Percentiles rank a stretch among this genome's conserved stretches.
Conservation (phyloP, 2,113 vertebrate genomes). For the Sialia sialis region DNA sequence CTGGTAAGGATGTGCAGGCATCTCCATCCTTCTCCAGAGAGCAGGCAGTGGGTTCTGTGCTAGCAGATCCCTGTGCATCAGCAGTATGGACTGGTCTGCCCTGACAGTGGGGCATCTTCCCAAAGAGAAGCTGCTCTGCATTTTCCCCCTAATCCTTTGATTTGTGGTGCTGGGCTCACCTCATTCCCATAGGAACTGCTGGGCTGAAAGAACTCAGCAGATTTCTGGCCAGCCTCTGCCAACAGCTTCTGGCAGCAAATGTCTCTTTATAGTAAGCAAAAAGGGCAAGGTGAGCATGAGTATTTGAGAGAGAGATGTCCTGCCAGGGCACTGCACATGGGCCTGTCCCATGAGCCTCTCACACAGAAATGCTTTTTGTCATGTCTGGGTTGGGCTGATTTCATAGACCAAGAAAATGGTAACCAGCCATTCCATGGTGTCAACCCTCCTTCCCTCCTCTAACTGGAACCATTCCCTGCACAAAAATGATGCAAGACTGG, state of each 20-base stretch:
- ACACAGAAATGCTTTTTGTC: fast-evolving
- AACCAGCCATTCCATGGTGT: neutral
- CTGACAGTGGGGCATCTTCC: neutral
- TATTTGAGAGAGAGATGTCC: neutral
- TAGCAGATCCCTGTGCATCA: neutral
- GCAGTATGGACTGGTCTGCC: neutral
- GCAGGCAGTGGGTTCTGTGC: neutral
- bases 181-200: neutral
- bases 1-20: neutral
- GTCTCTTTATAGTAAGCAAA: neutral
- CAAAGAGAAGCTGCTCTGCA: neutral
- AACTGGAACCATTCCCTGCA: neutral
- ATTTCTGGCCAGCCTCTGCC: neutral
- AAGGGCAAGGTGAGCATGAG: neutral
- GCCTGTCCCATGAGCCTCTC: neutral
- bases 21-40: neutral
- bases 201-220: neutral
- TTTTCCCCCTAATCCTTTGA: neutral
- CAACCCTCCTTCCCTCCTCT: neutral
- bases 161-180: neutral
- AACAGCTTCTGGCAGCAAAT: neutral
- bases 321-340: neutral
- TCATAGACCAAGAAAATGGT: neutral
- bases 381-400: neutral
- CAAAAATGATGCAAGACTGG: neutral